Evolutionary conservation across 2,888 invertebrate genomes (phyloP), one percentile per base, ranked within the genome.

Genomic region (Nowickia ferox): DNA sequence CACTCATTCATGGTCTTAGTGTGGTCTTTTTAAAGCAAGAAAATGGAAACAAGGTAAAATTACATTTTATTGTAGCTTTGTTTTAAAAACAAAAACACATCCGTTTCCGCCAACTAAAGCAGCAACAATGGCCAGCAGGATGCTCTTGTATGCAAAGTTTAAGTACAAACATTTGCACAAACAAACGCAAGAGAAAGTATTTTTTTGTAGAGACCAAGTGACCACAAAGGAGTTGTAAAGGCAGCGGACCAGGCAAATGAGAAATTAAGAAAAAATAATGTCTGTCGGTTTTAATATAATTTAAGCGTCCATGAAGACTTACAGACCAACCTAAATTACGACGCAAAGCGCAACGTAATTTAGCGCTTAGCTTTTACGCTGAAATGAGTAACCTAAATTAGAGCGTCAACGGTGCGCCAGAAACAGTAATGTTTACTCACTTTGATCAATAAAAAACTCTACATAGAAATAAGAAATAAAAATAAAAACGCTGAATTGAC

Each of bases 101-200:
- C 84, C 84, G 84, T 55, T 85, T 85, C 84, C 84, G 77, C 63
- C 72, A 63, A 81, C 78, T 75, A 76, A 69, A 68, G 55, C 63
- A 68, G 48, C 63, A 75, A 69, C 69, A 83, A 77, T 81, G 74
- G 85, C 46, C 81, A 22, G 65, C 71, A 42, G 71, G 55, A 63
- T 65, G 19, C 44, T 55, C 30, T 71, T 44, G n/a, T 57, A 59
- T 48, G 51, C 59, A 78, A 22, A n/a, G 10, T 61, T 48, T 61
- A 78, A 78, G 61, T 15, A 51, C 42, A 61, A 10, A 51, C 42
- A 51, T 53, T 48, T 38, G 46, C 66, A 38, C 44, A 55, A 55
- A 66, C 66, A 66, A n/a, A 66, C 10, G 9, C 9, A 22, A 15
- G 17, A 72, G 40, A 63, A 8, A 57, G 19, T 48, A 40, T 51